Base-by-base conservation (phyloP, 2,113 vertebrate species). In the Leptosomus discolor region DNA sequence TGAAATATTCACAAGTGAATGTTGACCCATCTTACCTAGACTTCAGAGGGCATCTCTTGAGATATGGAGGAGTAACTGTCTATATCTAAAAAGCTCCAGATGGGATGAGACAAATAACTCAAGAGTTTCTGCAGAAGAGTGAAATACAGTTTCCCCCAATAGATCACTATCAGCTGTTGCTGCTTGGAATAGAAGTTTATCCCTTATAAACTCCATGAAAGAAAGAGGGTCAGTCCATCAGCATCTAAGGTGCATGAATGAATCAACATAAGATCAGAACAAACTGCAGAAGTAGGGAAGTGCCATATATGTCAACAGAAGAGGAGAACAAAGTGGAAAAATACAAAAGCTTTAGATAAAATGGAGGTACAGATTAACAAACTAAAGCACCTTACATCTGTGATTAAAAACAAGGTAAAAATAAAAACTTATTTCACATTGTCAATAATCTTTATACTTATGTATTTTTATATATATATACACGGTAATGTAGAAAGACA, bases 261-360 rank as follows among this genome's bases (percentile, higher is more conserved):
- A 78, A 79, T 45, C 37, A 53, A 41, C 3, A 1, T 17, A 65
- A 69, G 18, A 50, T 17, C 19, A 50, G 20, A 80, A 77, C 24
- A 83, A 94, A 53, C 0, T 64, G 36, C 36, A 76, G 15, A 51
- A 90, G 13, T 9, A 78, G 24, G 12, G 5, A 77, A 45, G 26
- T 0, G 1, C 19, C 24, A 11, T 19, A 15, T 36, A 4, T 2
- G 3, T 41, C n/a, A 57, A 29, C 24, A 73, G 21, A 8, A 94
- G 13, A 57, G 18, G 10, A 74, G 12, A 81, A 57, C 8, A 16
- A 88, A 90, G 12, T 12, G 11, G 15, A 81, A 29, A 61, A 78
- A 70, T 34, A 56, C 3, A 51, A n/a, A 5, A 41, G 50, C 39
- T 73, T 76, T 2, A 30, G n/a, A 57, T 9, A 68, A 69, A 79